Conservation (phyloP, 2,888 invertebrate genomes). For the Gastrophysa polygoni region DNA sequence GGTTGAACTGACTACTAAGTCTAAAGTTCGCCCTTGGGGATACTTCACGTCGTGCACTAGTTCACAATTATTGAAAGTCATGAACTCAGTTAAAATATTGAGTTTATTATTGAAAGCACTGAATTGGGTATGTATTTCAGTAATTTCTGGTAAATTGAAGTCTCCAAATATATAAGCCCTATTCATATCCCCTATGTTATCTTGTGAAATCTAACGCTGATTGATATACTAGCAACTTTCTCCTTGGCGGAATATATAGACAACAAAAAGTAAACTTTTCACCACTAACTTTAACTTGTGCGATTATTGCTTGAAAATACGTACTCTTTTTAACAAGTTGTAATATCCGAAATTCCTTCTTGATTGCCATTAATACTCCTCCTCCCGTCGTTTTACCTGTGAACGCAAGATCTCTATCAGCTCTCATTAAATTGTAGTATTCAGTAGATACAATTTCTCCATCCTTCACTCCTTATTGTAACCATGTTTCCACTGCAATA, state of each 20-base stretch:
- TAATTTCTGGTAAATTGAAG: background rate
- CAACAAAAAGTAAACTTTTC: background rate
- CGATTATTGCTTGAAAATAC: no score
- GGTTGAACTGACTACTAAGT: background rate
- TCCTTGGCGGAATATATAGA: background rate
- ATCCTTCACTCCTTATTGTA: slow-evolving; percentile 1
- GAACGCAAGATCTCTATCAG: background rate
- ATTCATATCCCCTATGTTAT: background rate
- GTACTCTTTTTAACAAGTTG: background rate
- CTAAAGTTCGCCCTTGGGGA: background rate
- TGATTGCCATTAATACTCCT: background rate
- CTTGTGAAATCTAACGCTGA: background rate
- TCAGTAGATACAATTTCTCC: slow-evolving; percentile 1
- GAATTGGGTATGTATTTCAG: background rate
- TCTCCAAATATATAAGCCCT: background rate
- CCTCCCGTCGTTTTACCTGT: slow-evolving; percentile 1
- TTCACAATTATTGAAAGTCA: slow-evolving; percentile 17
- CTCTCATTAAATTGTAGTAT: background rate
- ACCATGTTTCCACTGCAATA: background rate
- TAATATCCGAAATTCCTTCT: background rate
- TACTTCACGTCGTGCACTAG: background rate
- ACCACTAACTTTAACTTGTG: no score
- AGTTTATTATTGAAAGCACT: background rate
- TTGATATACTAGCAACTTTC: background rate
- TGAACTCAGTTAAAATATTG: background rate